Conservation (phyloP, 2,797 vertebrate species). For the Sarcophilus harrisii region DNA sequence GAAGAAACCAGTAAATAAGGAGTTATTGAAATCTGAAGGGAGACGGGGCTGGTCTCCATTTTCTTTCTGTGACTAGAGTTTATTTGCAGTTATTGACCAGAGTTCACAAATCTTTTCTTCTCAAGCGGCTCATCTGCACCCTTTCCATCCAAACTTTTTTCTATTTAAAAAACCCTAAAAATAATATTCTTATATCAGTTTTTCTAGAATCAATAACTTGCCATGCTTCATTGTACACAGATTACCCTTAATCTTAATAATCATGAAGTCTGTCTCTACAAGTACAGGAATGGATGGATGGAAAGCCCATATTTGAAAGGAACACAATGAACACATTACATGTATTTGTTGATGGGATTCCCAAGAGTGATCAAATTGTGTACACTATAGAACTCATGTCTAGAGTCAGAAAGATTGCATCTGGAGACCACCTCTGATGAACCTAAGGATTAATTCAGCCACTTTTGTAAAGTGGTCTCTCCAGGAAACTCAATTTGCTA, state of each 20-base stretch:
- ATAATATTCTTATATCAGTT: background rate
- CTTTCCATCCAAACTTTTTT: background rate
- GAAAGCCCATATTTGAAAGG: background rate
- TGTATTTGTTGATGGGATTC: too few relatives aligned
- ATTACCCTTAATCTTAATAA: background rate
- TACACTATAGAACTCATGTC: too few relatives aligned
- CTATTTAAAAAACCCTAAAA: background rate
- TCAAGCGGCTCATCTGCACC: background rate
- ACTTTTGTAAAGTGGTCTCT: too few relatives aligned
- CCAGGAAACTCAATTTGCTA: too few relatives aligned
- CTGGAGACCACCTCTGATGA: too few relatives aligned
- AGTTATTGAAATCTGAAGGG: background rate
- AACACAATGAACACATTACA: too few relatives aligned
- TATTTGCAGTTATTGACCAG: background rate
- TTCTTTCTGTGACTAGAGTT: background rate
- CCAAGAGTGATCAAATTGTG: too few relatives aligned
- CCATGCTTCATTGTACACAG: background rate
- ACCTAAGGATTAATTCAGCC: too few relatives aligned
- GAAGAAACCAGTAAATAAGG: background rate
- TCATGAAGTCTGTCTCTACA: background rate
- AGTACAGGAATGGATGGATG: background rate
- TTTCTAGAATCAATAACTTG: background rate
- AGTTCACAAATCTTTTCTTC: background rate
- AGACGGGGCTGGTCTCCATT: background rate
- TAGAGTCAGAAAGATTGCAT: too few relatives aligned